These are phyloP conservation scores for Iphiclides podalirius DNA, from an alignment of 2,888 invertebrate genomes.

Conservation along the genomic window DNA sequence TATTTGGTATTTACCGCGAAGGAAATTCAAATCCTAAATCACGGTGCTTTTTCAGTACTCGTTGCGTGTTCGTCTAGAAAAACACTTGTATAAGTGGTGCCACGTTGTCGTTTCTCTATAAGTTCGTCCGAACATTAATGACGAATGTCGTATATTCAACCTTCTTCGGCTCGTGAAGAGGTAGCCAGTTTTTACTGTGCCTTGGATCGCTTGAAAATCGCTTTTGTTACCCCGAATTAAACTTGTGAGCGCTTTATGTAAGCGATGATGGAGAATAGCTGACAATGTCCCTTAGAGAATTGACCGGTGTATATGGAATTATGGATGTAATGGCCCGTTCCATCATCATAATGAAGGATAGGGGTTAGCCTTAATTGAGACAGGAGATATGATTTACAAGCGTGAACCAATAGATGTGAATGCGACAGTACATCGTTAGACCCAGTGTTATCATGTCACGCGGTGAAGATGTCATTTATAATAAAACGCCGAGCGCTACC, in stretches of 20 bases:
- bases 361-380: constrained; percentile 63
- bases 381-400: constrained; percentile 68
- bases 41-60: too few relatives aligned
- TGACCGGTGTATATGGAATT: constrained; percentile 70
- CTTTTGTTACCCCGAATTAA: constrained; percentile 54
- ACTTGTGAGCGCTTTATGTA: constrained; percentile 64
- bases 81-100: too few relatives aligned
- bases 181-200: constrained; percentile 55
- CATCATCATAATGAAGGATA: constrained; percentile 58
- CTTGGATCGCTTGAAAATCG: constrained; percentile 46
- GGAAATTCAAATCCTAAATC: too few relatives aligned
- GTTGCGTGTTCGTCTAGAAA: too few relatives aligned
- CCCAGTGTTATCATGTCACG: constrained; percentile 39
- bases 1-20: too few relatives aligned
- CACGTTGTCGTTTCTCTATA: too few relatives aligned
- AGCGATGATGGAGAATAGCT: constrained; percentile 60
- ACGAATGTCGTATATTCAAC: constrained; percentile 70
- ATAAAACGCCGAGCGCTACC: constrained; percentile 38
- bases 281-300: constrained; percentile 70
- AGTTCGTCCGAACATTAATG: constrained; percentile 58
- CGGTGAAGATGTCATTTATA: constrained; percentile 51
- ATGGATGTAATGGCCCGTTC: constrained; percentile 57
- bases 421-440: constrained; percentile 33
- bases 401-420: too few relatives aligned
- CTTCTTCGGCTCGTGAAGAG: constrained; percentile 59